phyloP scores from a whole-genome alignment of 2,888 invertebrate species.

The Lasioglossum figueresi region DNA sequence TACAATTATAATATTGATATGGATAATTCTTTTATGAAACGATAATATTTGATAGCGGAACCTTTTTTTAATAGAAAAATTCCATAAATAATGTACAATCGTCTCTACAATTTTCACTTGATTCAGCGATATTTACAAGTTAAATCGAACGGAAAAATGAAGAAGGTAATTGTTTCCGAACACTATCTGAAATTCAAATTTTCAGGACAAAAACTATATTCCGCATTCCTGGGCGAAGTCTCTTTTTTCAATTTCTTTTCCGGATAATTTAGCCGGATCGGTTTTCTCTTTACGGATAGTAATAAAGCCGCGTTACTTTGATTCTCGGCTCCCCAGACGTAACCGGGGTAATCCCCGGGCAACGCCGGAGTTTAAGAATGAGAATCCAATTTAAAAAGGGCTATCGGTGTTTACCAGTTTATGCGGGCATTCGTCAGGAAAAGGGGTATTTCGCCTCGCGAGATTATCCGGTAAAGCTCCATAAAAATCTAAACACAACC shows the following conservation, averaged over 20 bases:
- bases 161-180: not conserved
- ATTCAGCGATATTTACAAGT: not conserved
- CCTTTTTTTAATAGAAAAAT: not conserved
- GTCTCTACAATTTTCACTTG: not conserved
- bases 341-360: constrained; percentile 14
- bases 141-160: no score
- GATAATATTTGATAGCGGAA: no score
- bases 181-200: not conserved
- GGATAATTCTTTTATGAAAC: not conserved
- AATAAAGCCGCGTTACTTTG: constrained; percentile 46
- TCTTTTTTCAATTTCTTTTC: constrained; percentile 40
- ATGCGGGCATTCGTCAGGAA: constrained; percentile 52
- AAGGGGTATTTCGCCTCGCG: constrained; percentile 46
- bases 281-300: constrained; percentile 36
- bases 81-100: not conserved
- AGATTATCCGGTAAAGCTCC: constrained; percentile 65
- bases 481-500: constrained; percentile 69
- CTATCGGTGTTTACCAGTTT: constrained; percentile 61
- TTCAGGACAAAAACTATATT: no score
- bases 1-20: not conserved
- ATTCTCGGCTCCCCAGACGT: constrained; percentile 20
- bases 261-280: constrained; percentile 39
- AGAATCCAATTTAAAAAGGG: constrained; percentile 62
- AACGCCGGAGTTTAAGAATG: constrained; percentile 41
- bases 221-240: not conserved